Evolutionary conservation across 2,113 vertebrate genomes (phyloP), one percentile per base, ranked within the genome.

Genomic region (Corythornis cristatus): DNA sequence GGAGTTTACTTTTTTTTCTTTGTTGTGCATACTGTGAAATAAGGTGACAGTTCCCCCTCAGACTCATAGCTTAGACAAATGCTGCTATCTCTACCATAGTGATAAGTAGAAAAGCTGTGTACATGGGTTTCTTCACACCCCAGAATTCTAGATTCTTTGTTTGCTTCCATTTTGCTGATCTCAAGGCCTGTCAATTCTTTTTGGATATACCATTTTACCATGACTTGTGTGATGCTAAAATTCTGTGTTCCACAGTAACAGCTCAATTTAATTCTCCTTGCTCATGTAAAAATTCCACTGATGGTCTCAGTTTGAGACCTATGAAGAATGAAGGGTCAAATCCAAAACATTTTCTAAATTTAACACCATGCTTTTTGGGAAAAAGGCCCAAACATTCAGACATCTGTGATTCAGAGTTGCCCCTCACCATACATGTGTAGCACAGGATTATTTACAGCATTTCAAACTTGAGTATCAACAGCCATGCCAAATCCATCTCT

Each of bases 271-370:
- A 29, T 54, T 82, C 54, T 90, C 26, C 11, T 70, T 83, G 45
- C 45, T 74, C 12, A 13, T 42, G n/a, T 78, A 72, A 88, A 94
- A 79, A 45, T 93, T 43, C n/a, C n/a, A 29, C 60, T 42, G 35
- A 71, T 58, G 35, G 64, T 57, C 54, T 78, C 33, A 45, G 42
- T 85, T 88, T 77, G 73, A 93, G 58, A 51, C 51, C 71, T 84
- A 15, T 18, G 54, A 85, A 70, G 80, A 90, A 72, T 57, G 56
- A 93, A 88, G 64, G 74, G 75, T 89, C 48, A 65, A 81, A 87
- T 91, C 82, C 91, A 95, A 89, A 90, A 48, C 13, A 15, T 86
- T 91, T 91, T 77, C 96, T 96, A 96, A 95, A 85, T 95, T 94
- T 96, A 96, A 61, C 93, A 29, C 43, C 31, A 7, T 80, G 42